Evolutionary conservation across 2,113 vertebrate species (phyloP), one percentile per base, ranked within the genome.

Genomic region (Cettia cetti): DNA sequence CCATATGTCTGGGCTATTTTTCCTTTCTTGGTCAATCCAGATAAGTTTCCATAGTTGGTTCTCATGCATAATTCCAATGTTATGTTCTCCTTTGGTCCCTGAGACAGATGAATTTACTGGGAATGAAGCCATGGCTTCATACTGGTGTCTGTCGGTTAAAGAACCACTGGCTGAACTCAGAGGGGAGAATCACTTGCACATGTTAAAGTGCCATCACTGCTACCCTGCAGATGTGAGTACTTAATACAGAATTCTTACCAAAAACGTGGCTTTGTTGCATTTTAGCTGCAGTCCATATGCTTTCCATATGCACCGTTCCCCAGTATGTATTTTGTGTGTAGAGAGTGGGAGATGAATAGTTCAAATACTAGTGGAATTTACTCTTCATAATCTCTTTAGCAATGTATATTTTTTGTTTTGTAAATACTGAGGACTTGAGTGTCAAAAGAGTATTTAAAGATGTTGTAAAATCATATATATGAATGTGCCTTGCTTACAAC

Each of bases 11-110:
- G 53, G 65, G 57, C 22, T 90, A 71, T 79, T 91, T 96, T 96
- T 60, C 70, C 74, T 81, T 91, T 65, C 66, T 82, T 87, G 92
- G 82, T 95, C 95, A 93, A 79, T 82, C 75, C 66, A 86, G 56
- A 39, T 35, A 69, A 45, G 18, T 88, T 92, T 83, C 66, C 72
- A 27, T 78, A 35, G 52, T 84, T 60, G 49, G 11, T 95, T 82
- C 61, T 86, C 52, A 82, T 82, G 82, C 47, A 63, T 84, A 83
- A 87, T 91, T 83, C 64, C 75, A 47, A 7, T 79, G 65, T 82
- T 85, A 47, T 22, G 4, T 75, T 94, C 90, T 92, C 82, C 74
- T 93, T 87, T 91, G 84, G 81, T 95, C 78, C 82, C 69, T 37
- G 69, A 87, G 70, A 44, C 74, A 90, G 87, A 53, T 68, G 81